Evolutionary conservation across 2,797 vertebrate species (phyloP), one percentile per base, ranked within the genome.

Genomic region (Phyllotis vaccarum): DNA sequence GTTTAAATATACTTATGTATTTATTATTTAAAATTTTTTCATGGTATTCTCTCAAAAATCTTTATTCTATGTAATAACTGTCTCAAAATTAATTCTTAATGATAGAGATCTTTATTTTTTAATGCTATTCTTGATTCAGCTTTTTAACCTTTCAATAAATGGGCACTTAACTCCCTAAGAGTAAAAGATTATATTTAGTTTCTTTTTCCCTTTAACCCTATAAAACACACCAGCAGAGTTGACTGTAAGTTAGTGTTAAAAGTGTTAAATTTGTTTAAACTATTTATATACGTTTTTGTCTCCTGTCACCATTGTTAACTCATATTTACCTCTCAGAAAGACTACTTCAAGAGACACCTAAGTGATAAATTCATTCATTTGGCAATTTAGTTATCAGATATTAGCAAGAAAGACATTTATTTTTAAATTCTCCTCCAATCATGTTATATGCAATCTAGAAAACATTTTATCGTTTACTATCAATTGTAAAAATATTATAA

Each of bases 321-420:
- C 34, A 24, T 82, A 37, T 62, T 62, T 80, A 68, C 49, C 52
- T 80, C 90, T 21, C 24, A 66, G 24, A 13, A 78, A 14, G 29
- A 34, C 3, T 68, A 58, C 34, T 27, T 5, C 3, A 81, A 9
- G 31, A 43, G 21, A 78, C 22, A 43, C 9, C 29, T 79, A 12
- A 87, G 22, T 58, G 31, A 90, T 60, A n/a, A 93, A 34, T 29
- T 70, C 22, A n/a, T 6, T 11, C 6, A 74, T 46, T n/a, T 1
- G 40, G 40, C 11, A 46, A 62, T 82, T 34, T 74, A 80, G 74
- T 95, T 87, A 91, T 78, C n/a, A 86, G 90, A 58, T 56, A 80
- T 80, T 37, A 80, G 21, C n/a, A 80, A 27, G 52, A 58, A 58
- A 60, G 14, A 19, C 70, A 66, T 76, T 64, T 60, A 24, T n/a